Conservation (phyloP, 2,888 invertebrate genomes). For the Drosophila demipolita region DNA sequence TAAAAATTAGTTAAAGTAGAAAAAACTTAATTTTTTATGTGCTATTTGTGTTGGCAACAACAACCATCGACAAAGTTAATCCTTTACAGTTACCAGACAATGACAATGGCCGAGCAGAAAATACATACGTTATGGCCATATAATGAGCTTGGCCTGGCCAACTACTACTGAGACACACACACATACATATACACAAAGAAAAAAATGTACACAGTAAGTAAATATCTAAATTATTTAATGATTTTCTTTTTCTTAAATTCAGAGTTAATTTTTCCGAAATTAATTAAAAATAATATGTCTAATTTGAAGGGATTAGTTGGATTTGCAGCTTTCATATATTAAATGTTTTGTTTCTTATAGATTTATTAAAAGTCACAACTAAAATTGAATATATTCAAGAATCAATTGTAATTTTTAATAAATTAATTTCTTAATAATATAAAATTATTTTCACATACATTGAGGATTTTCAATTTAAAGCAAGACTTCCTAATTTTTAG, state of each 20-base stretch:
- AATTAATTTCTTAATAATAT: background rate
- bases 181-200: background rate
- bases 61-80: slow-evolving; percentile 62
- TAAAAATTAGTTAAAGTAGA: slow-evolving; percentile 57
- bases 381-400: background rate
- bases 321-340: background rate
- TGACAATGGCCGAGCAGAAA: slow-evolving; percentile 44
- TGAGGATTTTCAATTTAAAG: background rate
- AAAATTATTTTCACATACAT: background rate
- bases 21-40: slow-evolving; percentile 66
- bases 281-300: background rate
- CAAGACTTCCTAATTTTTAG: background rate
- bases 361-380: background rate
- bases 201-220: background rate
- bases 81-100: slow-evolving; percentile 63
- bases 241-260: background rate
- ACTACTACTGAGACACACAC: slow-evolving; percentile 13
- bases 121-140: slow-evolving; percentile 80
- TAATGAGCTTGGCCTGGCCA: slow-evolving; percentile 75
- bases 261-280: background rate
- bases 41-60: slow-evolving; percentile 1
- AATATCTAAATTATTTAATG: background rate
- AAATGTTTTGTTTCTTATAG: background rate
- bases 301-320: background rate
- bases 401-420: background rate